Percentiles rank a stretch among this genome's conserved stretches.
phyloP scores from a whole-genome alignment of 2,888 invertebrate species.

The Exephanes ischioxanthus region DNA sequence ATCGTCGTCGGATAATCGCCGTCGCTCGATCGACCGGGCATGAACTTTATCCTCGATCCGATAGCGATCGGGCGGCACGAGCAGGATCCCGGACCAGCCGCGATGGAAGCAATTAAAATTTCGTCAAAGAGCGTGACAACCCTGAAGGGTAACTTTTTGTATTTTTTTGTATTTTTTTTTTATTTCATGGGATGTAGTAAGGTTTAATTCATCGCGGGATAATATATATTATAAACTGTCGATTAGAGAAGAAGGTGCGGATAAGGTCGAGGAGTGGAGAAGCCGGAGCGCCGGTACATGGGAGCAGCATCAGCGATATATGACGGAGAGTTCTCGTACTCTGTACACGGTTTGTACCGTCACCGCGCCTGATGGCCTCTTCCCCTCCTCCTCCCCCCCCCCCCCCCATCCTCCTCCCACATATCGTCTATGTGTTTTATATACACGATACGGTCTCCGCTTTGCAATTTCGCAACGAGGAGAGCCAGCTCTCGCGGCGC shows the following conservation, averaged over 20 bases:
- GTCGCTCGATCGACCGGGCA: conserved; percentile 1
- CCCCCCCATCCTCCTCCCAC: conserved; percentile 57
- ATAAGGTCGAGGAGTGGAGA: conserved; percentile 54
- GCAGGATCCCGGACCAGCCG: background rate
- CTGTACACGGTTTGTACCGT: conserved; percentile 22
- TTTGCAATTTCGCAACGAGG: conserved; percentile 63
- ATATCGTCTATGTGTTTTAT: conserved; percentile 34
- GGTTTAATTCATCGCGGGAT: background rate
- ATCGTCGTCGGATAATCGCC: conserved; percentile 8
- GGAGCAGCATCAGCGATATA: conserved; percentile 40
- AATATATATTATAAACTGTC: conserved; percentile 26
- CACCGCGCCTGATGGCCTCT: conserved; percentile 34
- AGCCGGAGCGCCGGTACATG: conserved; percentile 17
- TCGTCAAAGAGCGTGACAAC: background rate
- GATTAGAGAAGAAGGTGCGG: conserved; percentile 50
- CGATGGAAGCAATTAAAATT: conserved; percentile 10
- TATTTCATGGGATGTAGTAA: background rate
- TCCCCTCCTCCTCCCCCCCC: conserved; percentile 44
- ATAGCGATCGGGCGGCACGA: conserved; percentile 6
- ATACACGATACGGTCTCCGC: conserved; percentile 34
- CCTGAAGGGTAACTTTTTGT: background rate
- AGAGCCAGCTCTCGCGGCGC: conserved; percentile 39
- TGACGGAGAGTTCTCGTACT: conserved; percentile 12
- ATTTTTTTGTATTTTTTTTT: background rate
- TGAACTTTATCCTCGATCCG: conserved; percentile 2